A percentile compares a stretch with the other conserved stretches of the same genome.
Conservation (phyloP, 2,797 vertebrate genomes). For the Cuculus canorus region DNA sequence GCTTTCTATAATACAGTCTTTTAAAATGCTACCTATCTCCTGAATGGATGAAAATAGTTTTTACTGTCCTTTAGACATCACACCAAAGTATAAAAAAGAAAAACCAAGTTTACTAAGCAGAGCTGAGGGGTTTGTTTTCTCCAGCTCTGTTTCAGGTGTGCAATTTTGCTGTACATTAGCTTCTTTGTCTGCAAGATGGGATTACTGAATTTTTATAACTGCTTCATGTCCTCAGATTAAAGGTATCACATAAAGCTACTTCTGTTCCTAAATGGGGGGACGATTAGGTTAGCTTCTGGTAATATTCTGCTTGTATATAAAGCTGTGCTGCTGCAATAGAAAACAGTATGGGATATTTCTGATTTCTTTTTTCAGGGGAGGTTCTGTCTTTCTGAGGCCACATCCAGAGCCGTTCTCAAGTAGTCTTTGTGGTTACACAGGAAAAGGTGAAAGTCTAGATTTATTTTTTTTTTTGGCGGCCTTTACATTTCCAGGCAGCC, state of each 20-base stretch:
- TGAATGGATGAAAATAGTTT: not conserved
- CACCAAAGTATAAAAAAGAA: not conserved
- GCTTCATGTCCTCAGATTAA: slow-evolving; percentile 6
- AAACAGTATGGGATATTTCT: not conserved
- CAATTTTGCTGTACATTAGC: not conserved
- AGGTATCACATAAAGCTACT: slow-evolving; percentile 12
- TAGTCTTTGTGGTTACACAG: not conserved
- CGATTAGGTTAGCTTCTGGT: not conserved
- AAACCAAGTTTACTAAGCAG: not conserved
- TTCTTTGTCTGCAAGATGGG: not conserved
- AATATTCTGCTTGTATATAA: not conserved
- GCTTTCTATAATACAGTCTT: not conserved
- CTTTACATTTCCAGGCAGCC: not conserved
- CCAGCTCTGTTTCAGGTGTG: not conserved
- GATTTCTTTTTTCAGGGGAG: not conserved
- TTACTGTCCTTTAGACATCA: not conserved
- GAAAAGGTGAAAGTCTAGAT: not conserved
- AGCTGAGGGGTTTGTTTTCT: not conserved
- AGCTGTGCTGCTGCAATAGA: not conserved
- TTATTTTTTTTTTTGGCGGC: not conserved
- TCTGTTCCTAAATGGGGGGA: not conserved
- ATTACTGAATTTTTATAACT: not conserved
- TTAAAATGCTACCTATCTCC: not conserved
- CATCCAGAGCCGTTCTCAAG: not conserved
- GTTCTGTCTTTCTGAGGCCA: not conserved